phyloP scores from a whole-genome alignment of 2,797 vertebrate species.

The Sebastes dallii region DNA sequence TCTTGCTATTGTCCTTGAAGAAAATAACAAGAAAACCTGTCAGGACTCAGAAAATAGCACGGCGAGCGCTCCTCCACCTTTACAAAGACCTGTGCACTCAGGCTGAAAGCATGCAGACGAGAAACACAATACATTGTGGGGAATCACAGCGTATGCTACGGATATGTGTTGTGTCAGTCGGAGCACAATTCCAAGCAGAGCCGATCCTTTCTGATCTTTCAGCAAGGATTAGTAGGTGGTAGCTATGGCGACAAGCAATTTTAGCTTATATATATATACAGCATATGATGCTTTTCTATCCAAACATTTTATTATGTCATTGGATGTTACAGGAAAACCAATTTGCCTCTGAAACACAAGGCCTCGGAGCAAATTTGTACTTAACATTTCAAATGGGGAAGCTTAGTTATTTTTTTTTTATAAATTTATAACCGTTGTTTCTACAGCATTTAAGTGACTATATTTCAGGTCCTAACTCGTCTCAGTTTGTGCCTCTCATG shows the following conservation, averaged over 20 bases:
- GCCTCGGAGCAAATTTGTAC: constrained; percentile 15
- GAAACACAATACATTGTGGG: neutral
- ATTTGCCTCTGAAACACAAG: constrained; percentile 43
- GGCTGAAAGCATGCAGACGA: neutral
- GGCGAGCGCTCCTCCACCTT: neutral
- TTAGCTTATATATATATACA: constrained; percentile 56
- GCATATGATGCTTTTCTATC: constrained; percentile 54
- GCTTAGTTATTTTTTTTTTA: neutral
- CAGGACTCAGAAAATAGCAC: neutral
- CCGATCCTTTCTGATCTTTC: constrained; percentile 62
- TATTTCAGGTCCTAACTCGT: neutral
- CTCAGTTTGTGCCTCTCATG: neutral
- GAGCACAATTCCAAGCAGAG: constrained; percentile 26
- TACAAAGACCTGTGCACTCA: neutral
- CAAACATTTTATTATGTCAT: constrained; percentile 64
- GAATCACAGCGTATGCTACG: constrained; percentile 11
- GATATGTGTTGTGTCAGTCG: constrained; percentile 61
- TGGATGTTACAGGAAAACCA: constrained; percentile 41
- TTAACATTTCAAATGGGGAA: constrained; percentile 22
- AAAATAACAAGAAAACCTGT: constrained; percentile 18
- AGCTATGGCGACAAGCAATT: constrained; percentile 80
- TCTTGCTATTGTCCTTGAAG: constrained; percentile 43
- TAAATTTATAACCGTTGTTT: too few species aligned
- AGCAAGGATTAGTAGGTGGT: constrained; percentile 68
- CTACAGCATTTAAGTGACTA: neutral